Evolutionary conservation across 2,797 vertebrate genomes (phyloP).

Genomic region (Oreochromis grahami): DNA sequence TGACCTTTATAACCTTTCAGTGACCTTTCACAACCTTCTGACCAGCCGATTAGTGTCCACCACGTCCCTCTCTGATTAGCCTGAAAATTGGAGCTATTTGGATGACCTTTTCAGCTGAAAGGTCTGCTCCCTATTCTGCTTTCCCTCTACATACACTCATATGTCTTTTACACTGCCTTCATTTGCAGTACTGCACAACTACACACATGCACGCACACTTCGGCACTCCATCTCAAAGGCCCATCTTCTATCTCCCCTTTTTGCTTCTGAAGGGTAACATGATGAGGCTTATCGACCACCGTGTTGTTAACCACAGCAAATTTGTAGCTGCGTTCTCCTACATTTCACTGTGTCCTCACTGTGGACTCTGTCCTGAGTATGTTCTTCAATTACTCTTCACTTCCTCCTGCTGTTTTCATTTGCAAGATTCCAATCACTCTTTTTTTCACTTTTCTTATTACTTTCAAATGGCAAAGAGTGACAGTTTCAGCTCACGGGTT

Average conservation of each 20-base stretch:
- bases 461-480: neutral
- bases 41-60: constrained; percentile 62
- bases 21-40: constrained; percentile 67
- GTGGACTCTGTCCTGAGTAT: constrained; percentile 1
- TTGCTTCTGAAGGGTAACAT: constrained; percentile 72
- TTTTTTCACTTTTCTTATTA: neutral
- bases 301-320: constrained; percentile 71
- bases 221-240: constrained; percentile 25
- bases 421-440: neutral
- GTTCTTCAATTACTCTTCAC: constrained; percentile 39
- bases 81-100: constrained; percentile 58
- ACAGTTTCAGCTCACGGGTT: neutral
- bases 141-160: constrained; percentile 19
- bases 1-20: constrained; percentile 70
- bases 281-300: constrained; percentile 68
- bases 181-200: constrained; percentile 19
- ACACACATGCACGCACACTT: neutral
- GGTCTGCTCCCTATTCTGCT: constrained; percentile 52
- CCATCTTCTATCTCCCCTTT: constrained; percentile 58
- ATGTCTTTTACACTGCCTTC: constrained; percentile 22
- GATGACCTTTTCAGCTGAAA: constrained; percentile 70
- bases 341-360: constrained; percentile 39
- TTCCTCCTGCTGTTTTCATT: constrained; percentile 4
- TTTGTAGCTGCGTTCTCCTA: constrained; percentile 57
- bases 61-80: constrained; percentile 60